A percentile compares a stretch with the other conserved stretches of the same genome.
Evolutionary conservation across 2,113 vertebrate species (phyloP).

Genomic region (Galeopterus variegatus): DNA sequence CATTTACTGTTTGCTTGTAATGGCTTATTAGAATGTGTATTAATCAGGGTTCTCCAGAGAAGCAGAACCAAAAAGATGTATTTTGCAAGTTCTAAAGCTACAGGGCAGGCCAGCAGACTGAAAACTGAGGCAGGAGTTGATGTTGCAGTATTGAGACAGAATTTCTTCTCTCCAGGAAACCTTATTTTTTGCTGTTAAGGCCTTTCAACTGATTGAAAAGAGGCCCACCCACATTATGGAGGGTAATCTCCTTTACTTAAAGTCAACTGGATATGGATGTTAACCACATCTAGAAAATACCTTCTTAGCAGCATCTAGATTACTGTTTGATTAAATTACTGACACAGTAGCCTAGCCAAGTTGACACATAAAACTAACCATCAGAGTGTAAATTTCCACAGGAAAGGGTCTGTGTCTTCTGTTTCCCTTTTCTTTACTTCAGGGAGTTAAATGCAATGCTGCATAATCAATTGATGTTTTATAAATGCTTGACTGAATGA

Average conservation of each 20-base stretch:
- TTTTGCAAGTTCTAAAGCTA: slow-evolving; percentile 28
- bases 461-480: not conserved
- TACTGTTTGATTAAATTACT: not conserved
- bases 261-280: not conserved
- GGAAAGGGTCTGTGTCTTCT: slow-evolving; percentile 2
- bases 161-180: slow-evolving; percentile 13
- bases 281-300: not conserved
- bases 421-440: slow-evolving; percentile 14
- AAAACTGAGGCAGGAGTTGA: not conserved
- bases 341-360: not conserved
- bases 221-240: not conserved
- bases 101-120: not conserved
- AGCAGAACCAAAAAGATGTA: not conserved
- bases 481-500: slow-evolving; percentile 17
- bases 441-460: not conserved
- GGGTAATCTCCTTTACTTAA: not conserved
- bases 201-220: not conserved
- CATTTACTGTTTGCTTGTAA: not conserved
- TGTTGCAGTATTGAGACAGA: not conserved
- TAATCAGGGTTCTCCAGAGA: not conserved
- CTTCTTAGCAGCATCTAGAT: not conserved
- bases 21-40: not conserved
- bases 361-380: not conserved
- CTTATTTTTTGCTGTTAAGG: not conserved
- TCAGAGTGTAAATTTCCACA: not conserved